Conservation (phyloP, 2,888 invertebrate species). For the Dolichomitus sp. region DNA sequence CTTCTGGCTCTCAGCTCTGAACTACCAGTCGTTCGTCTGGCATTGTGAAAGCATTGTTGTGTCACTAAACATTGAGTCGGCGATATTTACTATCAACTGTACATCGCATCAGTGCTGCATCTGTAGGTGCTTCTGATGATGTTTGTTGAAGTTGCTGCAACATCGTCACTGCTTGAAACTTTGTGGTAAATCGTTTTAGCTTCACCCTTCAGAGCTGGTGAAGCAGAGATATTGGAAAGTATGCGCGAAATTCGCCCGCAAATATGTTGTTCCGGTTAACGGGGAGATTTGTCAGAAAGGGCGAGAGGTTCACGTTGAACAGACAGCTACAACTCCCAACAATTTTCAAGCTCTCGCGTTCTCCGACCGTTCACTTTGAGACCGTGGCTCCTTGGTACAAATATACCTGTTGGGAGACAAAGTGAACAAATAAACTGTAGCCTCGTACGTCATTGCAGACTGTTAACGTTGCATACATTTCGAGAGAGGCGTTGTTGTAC, state of each 20-base stretch:
- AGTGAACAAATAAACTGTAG: constrained; percentile 45
- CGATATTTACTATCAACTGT: constrained; percentile 62
- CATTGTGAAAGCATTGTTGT: constrained; percentile 74
- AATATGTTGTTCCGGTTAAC: constrained; percentile 61
- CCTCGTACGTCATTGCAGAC: constrained; percentile 61
- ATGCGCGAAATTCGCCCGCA: constrained; percentile 41
- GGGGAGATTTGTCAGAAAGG: constrained; percentile 68
- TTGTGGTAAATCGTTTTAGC: not conserved
- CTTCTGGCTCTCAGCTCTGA: not conserved
- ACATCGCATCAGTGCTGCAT: not conserved
- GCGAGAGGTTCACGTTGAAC: constrained; percentile 17
- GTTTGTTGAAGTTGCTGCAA: not conserved
- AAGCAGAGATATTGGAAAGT: constrained; percentile 4
- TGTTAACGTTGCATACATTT: constrained; percentile 38
- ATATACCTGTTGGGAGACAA: constrained; percentile 32
- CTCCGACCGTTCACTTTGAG: not conserved
- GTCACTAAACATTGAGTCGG: constrained; percentile 71
- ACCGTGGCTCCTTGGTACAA: constrained; percentile 1
- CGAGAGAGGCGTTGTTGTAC: constrained; percentile 24
- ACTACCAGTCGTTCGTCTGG: not conserved
- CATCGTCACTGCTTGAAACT: not conserved
- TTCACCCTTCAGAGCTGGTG: not conserved
- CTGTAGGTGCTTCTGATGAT: not conserved
- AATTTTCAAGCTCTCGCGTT: constrained; percentile 12
- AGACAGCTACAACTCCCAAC: not conserved